These are phyloP conservation scores for Acheta domesticus DNA, from an alignment of 2,888 invertebrate genomes.

Conservation along the genomic window DNA sequence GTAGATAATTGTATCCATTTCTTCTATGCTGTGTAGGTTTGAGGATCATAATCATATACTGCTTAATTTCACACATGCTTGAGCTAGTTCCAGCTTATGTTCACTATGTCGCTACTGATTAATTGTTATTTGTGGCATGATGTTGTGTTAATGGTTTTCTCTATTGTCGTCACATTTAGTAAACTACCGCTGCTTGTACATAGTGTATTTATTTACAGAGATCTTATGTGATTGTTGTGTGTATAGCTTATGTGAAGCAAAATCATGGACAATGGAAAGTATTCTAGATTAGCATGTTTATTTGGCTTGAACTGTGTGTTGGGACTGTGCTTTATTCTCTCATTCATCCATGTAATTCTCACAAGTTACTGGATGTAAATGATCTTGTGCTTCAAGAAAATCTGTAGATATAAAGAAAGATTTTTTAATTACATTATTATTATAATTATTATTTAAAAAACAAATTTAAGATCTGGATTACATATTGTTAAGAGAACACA, in stretches of 20 bases:
- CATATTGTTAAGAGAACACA: no score
- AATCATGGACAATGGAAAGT: not conserved
- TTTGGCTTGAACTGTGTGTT: not conserved
- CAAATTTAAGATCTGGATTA: no score
- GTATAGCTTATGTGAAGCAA: slow-evolving; percentile 11
- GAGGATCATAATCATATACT: no score
- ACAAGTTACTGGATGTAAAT: not conserved
- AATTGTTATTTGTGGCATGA: slow-evolving; percentile 6
- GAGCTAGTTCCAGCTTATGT: not conserved
- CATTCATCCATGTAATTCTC: no score
- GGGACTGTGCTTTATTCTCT: slow-evolving; percentile 1
- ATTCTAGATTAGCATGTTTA: not conserved
- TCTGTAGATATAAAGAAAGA: not conserved
- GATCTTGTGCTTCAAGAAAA: not conserved
- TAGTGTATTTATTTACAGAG: slow-evolving; percentile 3
- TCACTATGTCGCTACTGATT: not conserved
- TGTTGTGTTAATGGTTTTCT: not conserved
- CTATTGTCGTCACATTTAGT: not conserved
- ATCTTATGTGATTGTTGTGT: not conserved
- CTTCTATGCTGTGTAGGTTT: not conserved
- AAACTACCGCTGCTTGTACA: not conserved
- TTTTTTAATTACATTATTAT: not conserved
- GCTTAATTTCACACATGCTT: no score
- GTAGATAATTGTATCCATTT: not conserved
- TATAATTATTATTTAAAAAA: no score